These are phyloP conservation scores for Drosophila suzukii DNA, from an alignment of 1,140 invertebrate species.

Conservation along the genomic window DNA sequence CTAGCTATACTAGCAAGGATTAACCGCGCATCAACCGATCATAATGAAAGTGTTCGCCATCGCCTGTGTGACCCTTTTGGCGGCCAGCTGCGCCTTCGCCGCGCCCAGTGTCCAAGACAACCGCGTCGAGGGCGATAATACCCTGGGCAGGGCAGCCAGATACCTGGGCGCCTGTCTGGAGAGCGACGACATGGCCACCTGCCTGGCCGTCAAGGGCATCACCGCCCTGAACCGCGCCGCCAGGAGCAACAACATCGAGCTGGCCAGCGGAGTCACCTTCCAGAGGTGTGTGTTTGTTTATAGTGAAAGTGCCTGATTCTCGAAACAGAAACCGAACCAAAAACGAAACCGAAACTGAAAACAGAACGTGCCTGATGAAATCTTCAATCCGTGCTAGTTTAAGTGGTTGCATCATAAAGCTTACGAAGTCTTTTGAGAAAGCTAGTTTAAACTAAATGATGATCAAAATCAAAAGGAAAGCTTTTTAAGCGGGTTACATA, in stretches of 20 bases:
- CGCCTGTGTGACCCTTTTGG: constrained; percentile 66
- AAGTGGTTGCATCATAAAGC: constrained; percentile 23
- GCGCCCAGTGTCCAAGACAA: constrained; percentile 83
- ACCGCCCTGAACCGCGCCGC: constrained; percentile 86
- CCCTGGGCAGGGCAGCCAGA: constrained; percentile 69
- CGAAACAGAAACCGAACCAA: constrained; percentile 1
- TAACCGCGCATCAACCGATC: constrained; percentile 65
- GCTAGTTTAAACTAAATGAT: neutral
- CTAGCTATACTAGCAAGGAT: constrained; percentile 57
- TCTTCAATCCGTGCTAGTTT: constrained; percentile 15
- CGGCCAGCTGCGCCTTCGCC: constrained; percentile 73
- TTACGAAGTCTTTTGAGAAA: constrained; percentile 1
- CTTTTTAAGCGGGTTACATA: neutral
- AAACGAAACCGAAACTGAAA: constrained; percentile 21
- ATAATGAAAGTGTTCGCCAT: constrained; percentile 84
- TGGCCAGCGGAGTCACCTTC: constrained; percentile 87
- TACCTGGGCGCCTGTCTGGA: constrained; percentile 79
- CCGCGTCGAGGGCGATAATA: constrained; percentile 74
- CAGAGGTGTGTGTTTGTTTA: constrained; percentile 84
- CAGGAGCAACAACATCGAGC: constrained; percentile 86
- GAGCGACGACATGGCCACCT: constrained; percentile 86
- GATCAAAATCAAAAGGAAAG: neutral
- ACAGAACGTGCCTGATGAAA: constrained; percentile 5
- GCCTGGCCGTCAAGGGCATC: constrained; percentile 87
- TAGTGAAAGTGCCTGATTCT: constrained; percentile 26